phyloP scores from a whole-genome alignment of 2,797 vertebrate species.

The Girardinus metallicus region DNA sequence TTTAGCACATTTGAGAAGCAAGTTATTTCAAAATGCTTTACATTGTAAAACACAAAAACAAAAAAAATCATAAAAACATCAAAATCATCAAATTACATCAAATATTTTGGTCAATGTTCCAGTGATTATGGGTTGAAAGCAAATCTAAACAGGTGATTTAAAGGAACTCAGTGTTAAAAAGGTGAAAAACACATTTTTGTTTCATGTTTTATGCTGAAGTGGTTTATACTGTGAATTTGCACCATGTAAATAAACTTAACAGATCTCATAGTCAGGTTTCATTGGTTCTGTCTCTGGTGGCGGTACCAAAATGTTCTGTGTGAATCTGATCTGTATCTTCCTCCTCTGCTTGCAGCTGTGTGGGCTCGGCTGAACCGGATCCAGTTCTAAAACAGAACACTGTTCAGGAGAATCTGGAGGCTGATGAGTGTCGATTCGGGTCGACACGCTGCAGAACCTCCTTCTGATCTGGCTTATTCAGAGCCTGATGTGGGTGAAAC shows the following conservation, averaged over 20 bases:
- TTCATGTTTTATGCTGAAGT: not conserved
- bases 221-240: not conserved
- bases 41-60: too few species aligned
- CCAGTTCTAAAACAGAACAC: not conserved
- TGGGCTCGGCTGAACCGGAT: constrained; percentile 39
- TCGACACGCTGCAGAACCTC: not conserved
- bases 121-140: too few species aligned
- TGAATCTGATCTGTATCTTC: constrained; percentile 51
- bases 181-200: not conserved
- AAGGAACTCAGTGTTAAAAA: too few species aligned
- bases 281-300: not conserved
- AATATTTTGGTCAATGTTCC: too few species aligned
- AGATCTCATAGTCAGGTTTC: not conserved
- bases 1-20: too few species aligned
- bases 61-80: too few species aligned
- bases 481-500: not conserved
- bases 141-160: too few species aligned
- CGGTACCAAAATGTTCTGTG: not conserved
- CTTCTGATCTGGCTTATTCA: not conserved
- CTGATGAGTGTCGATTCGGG: not conserved
- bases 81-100: too few species aligned
- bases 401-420: not conserved
- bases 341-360: constrained; percentile 52
- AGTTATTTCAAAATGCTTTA: too few species aligned
- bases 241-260: not conserved